A percentile compares a stretch with the other conserved stretches of the same genome.
phyloP scores from a whole-genome alignment of 2,797 vertebrate species.

The Mormyrus proboscirostris region DNA sequence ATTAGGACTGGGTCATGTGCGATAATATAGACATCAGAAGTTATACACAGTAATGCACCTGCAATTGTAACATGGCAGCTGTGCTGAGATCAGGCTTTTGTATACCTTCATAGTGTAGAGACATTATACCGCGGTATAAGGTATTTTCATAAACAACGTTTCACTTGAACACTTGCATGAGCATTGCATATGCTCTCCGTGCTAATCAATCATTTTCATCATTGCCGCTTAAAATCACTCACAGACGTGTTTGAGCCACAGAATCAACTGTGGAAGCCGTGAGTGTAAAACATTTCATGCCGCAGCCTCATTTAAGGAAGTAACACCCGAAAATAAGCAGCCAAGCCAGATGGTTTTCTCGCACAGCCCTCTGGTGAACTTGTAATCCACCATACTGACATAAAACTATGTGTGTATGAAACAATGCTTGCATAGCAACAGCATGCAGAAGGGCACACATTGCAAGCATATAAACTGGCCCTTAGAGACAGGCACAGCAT shows the following conservation, averaged over 20 bases:
- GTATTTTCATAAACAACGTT: too few relatives aligned
- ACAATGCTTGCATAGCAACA: not conserved
- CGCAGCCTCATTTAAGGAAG: not conserved
- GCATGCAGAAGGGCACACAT: not conserved
- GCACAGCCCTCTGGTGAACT: not conserved
- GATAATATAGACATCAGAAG: too few relatives aligned
- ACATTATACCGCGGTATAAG: too few relatives aligned
- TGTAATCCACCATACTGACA: not conserved
- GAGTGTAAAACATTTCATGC: not conserved
- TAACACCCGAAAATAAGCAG: not conserved
- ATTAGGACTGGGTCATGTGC: too few relatives aligned
- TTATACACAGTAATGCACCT: too few relatives aligned
- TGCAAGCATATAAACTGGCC: not conserved
- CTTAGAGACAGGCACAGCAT: too few relatives aligned
- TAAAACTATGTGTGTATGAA: not conserved
- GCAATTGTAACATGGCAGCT: too few relatives aligned
- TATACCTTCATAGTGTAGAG: too few relatives aligned
- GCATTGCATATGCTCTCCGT: too few relatives aligned
- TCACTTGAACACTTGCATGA: too few relatives aligned
- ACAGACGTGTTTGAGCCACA: not conserved
- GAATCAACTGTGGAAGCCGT: not conserved
- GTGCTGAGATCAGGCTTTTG: too few relatives aligned
- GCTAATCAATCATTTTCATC: not conserved
- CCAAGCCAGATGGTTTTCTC: not conserved
- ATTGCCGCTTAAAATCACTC: not conserved